A percentile compares a stretch with the other conserved stretches of the same genome.
These are phyloP conservation scores for Napeogenes inachia DNA, from an alignment of 2,888 invertebrate genomes.

Conservation along the genomic window DNA sequence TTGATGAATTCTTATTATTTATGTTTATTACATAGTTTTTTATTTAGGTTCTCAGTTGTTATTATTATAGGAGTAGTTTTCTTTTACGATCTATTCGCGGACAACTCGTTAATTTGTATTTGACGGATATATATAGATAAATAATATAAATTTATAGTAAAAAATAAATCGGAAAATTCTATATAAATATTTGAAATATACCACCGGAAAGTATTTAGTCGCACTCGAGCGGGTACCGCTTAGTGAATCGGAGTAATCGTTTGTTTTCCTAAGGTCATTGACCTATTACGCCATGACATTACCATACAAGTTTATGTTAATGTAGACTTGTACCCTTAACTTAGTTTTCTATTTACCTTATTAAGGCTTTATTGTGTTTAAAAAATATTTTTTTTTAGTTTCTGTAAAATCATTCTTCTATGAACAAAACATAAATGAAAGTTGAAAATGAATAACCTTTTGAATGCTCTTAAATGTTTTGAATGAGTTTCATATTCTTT, in stretches of 20 bases:
- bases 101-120: no score
- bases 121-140: no score
- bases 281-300: slow-evolving; percentile 13
- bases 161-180: no score
- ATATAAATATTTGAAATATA: no score
- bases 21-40: no score
- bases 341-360: not conserved
- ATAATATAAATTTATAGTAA: no score
- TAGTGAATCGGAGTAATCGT: slow-evolving; percentile 19
- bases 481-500: slow-evolving; percentile 1
- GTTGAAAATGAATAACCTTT: not conserved
- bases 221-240: slow-evolving; percentile 24
- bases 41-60: no score
- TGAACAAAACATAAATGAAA: not conserved
- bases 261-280: slow-evolving; percentile 26
- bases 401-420: not conserved
- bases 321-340: not conserved
- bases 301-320: slow-evolving; percentile 5
- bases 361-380: not conserved
- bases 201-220: slow-evolving; percentile 13
- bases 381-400: not conserved
- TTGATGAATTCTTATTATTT: no score
- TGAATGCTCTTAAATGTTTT: not conserved
- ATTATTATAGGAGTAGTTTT: no score
- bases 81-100: no score